These are phyloP conservation scores for Hemiscyllium ocellatum DNA, from an alignment of 2,113 vertebrate species.

Conservation along the genomic window DNA sequence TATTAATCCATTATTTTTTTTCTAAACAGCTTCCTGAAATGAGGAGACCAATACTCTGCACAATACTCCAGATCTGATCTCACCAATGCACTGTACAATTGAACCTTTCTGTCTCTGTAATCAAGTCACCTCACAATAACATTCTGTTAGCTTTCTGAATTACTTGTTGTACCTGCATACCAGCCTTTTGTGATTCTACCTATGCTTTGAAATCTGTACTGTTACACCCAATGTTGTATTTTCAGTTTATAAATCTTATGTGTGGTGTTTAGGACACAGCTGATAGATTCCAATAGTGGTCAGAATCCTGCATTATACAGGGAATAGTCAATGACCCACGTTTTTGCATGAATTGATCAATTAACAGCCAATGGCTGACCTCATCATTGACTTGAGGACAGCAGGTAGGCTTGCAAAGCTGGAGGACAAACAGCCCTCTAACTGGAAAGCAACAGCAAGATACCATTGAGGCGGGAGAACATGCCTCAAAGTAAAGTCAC, in stretches of 20 bases:
- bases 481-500: background rate
- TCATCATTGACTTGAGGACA: background rate
- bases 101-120: too few relatives aligned
- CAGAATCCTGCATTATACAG: too few relatives aligned
- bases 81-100: too few relatives aligned
- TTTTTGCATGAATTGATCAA: background rate
- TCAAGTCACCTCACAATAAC: too few relatives aligned
- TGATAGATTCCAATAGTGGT: background rate
- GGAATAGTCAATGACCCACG: background rate
- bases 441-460: background rate
- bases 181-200: too few relatives aligned
- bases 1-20: too few relatives aligned
- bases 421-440: background rate
- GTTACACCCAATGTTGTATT: background rate
- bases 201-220: background rate
- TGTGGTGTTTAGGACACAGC: background rate
- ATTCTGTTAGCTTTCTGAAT: too few relatives aligned
- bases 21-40: too few relatives aligned
- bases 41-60: too few relatives aligned
- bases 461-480: background rate
- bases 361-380: background rate
- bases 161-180: too few relatives aligned
- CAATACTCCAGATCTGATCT: too few relatives aligned
- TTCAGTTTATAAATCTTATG: background rate
- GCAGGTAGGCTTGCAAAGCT: background rate